A percentile compares a stretch with the other conserved stretches of the same genome.
Conservation (phyloP, 2,797 vertebrate genomes). For the Gambelia wislizenii region DNA sequence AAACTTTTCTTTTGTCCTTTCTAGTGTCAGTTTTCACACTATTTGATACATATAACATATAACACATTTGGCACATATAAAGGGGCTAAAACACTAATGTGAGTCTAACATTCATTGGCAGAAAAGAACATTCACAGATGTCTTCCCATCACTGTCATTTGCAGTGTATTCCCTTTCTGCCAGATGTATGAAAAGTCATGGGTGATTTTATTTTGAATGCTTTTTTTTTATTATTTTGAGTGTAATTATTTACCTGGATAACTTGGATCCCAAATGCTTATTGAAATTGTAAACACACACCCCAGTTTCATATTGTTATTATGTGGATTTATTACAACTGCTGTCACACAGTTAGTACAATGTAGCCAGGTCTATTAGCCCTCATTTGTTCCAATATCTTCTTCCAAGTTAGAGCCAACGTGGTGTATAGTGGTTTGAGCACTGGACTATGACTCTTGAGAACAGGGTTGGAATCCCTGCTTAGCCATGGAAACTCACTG, state of each 20-base stretch:
- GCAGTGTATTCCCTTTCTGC: neutral
- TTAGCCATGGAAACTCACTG: no score
- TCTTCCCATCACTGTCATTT: constrained; percentile 2
- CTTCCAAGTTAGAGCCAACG: neutral
- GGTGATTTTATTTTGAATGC: neutral
- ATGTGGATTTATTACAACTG: neutral
- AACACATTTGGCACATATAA: neutral
- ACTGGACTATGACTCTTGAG: no score
- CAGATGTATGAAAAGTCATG: neutral
- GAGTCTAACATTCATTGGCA: constrained; percentile 26
- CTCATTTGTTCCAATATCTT: neutral
- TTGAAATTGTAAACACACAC: neutral
- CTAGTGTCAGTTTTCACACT: neutral
- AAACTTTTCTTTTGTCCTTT: neutral
- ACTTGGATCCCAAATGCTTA: neutral
- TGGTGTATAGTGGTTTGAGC: no score
- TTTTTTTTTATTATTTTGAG: neutral
- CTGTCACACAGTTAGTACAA: neutral
- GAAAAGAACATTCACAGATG: constrained; percentile 30
- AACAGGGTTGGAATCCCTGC: no score
- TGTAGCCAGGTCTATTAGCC: neutral
- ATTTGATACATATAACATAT: neutral
- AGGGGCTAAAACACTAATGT: constrained; percentile 1
- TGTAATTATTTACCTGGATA: neutral
- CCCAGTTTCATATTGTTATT: neutral